Base-by-base conservation (phyloP, 2,888 invertebrate species). In the Nephrotoma guestfalica region DNA sequence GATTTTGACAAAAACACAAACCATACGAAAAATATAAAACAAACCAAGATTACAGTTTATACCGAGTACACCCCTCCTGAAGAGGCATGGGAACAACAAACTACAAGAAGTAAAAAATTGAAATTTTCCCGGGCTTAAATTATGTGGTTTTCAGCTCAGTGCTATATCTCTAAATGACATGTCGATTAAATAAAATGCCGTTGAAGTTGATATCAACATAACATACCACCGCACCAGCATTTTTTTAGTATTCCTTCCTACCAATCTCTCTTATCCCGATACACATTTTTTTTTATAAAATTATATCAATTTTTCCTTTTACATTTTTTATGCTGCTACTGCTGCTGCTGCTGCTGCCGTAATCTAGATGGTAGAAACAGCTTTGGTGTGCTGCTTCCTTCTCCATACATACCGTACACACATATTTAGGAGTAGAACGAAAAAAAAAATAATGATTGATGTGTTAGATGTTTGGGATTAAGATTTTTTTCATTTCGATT, bases 101-200 rank as follows among this genome's bases (percentile, higher is more conserved):
- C 18, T 43, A 43, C 43, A 43, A 43, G 43, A 43, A 43, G 43
- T 30, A 30, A 43, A 43, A 57, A 57, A 57, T 18, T 57, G 4
- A 71, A 71, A 84, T 41, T 41, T 84, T 84, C 42, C 41, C 84
- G 41, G 84, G 84, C 42, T 41, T 84, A 41, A 84, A 84, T 84
- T 41, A 84, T 84, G 84, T 84, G 84, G 84, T 84, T 84, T 84
- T 42, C 15, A 84, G 84, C 84, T 84, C 84, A 30, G 71, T 71
- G 18, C 71, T 41, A 84, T 84, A 84, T 84, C 84, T 41, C 42
- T 84, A 84, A 84, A 84, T 84, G 84, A 84, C 84, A 84, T 84
- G 42, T 42, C 84, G 41, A 84, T 84, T 84, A 84, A 84, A 84
- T 41, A 41, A 84, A 84, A 84, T 84, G 84, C 41, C 84, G 84